Evolutionary conservation across 2,888 invertebrate genomes (phyloP).

Genomic region (Odontocerum albicorne): DNA sequence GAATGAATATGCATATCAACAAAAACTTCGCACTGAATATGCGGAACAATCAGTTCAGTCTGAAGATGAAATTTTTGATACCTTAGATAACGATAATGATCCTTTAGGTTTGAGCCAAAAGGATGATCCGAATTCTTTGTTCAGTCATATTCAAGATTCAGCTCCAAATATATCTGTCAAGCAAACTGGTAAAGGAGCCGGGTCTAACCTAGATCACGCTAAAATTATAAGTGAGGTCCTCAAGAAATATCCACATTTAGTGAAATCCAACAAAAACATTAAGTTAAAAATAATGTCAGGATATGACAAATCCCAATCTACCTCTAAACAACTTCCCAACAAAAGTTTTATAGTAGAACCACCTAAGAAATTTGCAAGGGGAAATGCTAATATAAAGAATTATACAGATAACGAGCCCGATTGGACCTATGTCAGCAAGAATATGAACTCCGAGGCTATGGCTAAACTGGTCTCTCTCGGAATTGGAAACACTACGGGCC

Average conservation of each 20-base stretch:
- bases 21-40: constrained; percentile 26
- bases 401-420: constrained; percentile 11
- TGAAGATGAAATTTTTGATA: constrained; percentile 34
- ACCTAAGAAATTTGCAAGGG: neutral
- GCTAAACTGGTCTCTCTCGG: constrained; percentile 61
- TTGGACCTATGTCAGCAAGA: constrained; percentile 45
- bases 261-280: constrained; percentile 85
- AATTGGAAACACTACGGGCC: constrained; percentile 67
- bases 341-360: constrained; percentile 9
- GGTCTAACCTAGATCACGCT: constrained; percentile 67
- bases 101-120: constrained; percentile 33
- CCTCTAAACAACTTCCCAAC: neutral
- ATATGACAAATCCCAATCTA: constrained; percentile 39
- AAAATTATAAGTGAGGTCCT: constrained; percentile 86
- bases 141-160: constrained; percentile 30
- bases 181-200: constrained; percentile 40
- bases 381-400: constrained; percentile 22
- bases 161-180: constrained; percentile 40
- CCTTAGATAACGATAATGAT: constrained; percentile 36
- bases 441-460: constrained; percentile 63
- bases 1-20: constrained; percentile 29
- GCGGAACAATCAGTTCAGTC: constrained; percentile 18
- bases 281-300: constrained; percentile 81
- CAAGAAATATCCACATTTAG: constrained; percentile 85
- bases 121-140: constrained; percentile 17